phyloP scores from a whole-genome alignment of 2,888 invertebrate species.

The Amphipyra berbera region DNA sequence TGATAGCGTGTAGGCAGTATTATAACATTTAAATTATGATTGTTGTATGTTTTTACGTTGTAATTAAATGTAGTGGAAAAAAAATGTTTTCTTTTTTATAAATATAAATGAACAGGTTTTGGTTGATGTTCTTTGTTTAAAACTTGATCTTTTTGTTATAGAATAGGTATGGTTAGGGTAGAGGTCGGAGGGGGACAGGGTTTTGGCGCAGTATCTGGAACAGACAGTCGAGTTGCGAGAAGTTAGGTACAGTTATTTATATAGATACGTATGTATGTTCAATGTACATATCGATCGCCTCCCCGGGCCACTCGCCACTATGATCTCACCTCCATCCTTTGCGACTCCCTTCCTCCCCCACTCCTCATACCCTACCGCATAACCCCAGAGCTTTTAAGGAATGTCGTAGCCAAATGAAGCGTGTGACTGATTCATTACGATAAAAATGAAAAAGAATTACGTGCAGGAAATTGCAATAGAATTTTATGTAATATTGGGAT shows the following conservation, averaged over 20 bases:
- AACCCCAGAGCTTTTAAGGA: conserved; percentile 81
- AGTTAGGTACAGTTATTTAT: conserved; percentile 88
- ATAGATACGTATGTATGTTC: conserved; percentile 88
- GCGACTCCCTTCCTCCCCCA: conserved; percentile 76
- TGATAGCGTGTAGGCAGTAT: background rate
- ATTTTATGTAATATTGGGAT: background rate
- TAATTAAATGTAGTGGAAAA: too few species aligned
- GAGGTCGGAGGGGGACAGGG: conserved; percentile 75
- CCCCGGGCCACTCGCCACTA: conserved; percentile 89
- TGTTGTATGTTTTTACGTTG: too few species aligned
- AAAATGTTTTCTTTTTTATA: background rate
- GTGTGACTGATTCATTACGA: conserved; percentile 57
- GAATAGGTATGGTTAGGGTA: conserved; percentile 71
- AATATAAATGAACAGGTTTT: conserved; percentile 7
- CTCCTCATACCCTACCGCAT: conserved; percentile 75
- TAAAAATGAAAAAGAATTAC: conserved; percentile 5
- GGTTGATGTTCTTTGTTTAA: conserved; percentile 46
- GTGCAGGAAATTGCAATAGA: background rate
- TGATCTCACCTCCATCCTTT: conserved; percentile 90
- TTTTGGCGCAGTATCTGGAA: conserved; percentile 89
- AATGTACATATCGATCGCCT: conserved; percentile 90
- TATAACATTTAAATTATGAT: background rate
- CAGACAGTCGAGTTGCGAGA: conserved; percentile 89
- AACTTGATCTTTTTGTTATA: conserved; percentile 66
- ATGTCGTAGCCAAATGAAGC: conserved; percentile 67